phyloP scores from a whole-genome alignment of 2,888 invertebrate species.

The Ormia ochracea region DNA sequence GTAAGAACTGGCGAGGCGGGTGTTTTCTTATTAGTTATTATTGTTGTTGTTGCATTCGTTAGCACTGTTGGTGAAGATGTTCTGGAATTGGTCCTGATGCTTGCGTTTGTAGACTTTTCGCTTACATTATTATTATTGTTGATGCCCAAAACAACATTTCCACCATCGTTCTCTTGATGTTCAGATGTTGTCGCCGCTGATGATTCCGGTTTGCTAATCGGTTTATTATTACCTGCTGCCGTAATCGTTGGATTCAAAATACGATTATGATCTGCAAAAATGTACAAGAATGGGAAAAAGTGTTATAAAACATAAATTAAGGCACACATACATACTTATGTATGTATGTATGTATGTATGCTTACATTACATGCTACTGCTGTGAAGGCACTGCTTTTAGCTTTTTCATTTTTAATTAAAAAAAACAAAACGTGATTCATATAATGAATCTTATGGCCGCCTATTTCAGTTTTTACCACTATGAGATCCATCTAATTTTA shows the following conservation, averaged over 20 bases:
- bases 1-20: slow-evolving; percentile 55
- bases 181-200: slow-evolving; percentile 51
- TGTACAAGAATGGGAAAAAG: slow-evolving; percentile 27
- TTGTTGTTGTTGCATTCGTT: slow-evolving; percentile 44
- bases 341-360: no score
- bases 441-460: slow-evolving; percentile 9
- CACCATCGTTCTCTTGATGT: slow-evolving; percentile 53
- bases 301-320: slow-evolving; percentile 6
- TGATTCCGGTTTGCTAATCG: slow-evolving; percentile 58
- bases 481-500: slow-evolving; percentile 33
- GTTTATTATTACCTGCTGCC: slow-evolving; percentile 43
- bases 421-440: slow-evolving; percentile 46
- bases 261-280: slow-evolving; percentile 65
- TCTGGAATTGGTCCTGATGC: slow-evolving; percentile 56
- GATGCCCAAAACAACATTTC: slow-evolving; percentile 28
- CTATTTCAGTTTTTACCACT: slow-evolving; percentile 8
- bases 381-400: not conserved
- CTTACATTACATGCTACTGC: not conserved
- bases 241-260: slow-evolving; percentile 54
- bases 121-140: slow-evolving; percentile 60
- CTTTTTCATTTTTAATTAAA: not conserved
- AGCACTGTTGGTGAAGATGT: slow-evolving; percentile 56
- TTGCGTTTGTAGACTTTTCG: slow-evolving; percentile 49
- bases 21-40: slow-evolving; percentile 56
- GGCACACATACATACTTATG: no score